Evolutionary conservation across 2,888 invertebrate species (phyloP), one percentile per base, ranked within the genome.

Genomic region (Xestia ashworthii): DNA sequence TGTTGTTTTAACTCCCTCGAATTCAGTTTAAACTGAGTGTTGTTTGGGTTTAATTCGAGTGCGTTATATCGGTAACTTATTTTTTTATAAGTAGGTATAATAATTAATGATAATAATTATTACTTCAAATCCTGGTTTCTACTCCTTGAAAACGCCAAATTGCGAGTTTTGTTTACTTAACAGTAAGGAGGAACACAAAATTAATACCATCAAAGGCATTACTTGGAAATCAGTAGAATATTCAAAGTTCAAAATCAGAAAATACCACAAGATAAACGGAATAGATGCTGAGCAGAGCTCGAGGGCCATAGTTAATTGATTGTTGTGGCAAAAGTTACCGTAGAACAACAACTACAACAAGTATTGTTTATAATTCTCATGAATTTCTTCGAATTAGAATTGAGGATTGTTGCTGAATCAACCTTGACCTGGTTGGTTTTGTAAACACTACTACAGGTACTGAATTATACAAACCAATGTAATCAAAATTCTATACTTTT

Each of bases 281-380:
- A 68, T 48, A 41, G 46, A 41, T 16, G 25, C 44, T 46, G 12
- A 55, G 8, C 38, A 22, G 16, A 65, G 22, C 38, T 48, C 25
- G 19, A 48, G 38, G 70, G n/a, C 3, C 25, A 5, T 44, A 11
- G 19, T 5, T 38, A 48, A 62, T 41, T 77, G 68, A 41, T 58
- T 78, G 25, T 76, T 66, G 25, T 41, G 38, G 46, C 19, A 9
- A 41, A 55, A 67, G 38, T 78, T 67, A 55, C 6, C 14, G 9
- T 32, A n/a, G 68, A 78, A 78, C 66, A 76, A 48, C 67, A 38
- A 25, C 12, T 25, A 78, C 66, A 76, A 48, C 67, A 38, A 25
- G 16, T 25, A 32, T 78, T 58, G 79, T 78, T 78, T 60, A 32
- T 19, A 32, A 50, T 62, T 62, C 41, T 58, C 41, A 60, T 48